Percentiles rank a stretch among this genome's conserved stretches.
Conservation (phyloP, 2,888 invertebrate species). For the Agrotis ipsilon region DNA sequence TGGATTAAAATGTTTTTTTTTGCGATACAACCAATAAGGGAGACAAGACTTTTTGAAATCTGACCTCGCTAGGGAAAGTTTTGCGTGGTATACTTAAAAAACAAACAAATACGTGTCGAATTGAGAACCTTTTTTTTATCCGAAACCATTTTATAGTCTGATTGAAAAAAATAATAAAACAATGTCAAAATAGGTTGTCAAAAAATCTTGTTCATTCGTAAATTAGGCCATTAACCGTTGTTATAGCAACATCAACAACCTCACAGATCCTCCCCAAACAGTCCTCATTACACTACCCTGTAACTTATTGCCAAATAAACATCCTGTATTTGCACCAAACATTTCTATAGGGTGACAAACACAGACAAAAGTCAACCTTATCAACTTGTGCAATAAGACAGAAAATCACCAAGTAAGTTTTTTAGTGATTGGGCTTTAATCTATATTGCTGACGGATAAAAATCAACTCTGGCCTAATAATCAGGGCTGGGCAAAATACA, state of each 20-base stretch:
- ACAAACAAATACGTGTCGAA: too few species aligned
- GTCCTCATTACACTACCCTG: constrained; percentile 60
- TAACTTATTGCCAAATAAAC: constrained; percentile 63
- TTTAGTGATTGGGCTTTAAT: constrained; percentile 32
- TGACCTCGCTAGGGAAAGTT: too few species aligned
- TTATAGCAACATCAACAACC: constrained; percentile 40
- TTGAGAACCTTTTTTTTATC: too few species aligned
- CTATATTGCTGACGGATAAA: constrained; percentile 21
- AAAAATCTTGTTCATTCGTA: neutral
- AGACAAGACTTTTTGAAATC: too few species aligned
- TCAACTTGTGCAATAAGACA: rapidly evolving
- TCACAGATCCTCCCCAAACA: constrained; percentile 54
- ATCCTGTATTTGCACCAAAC: constrained; percentile 55
- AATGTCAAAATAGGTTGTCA: neutral
- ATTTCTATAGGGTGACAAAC: constrained; percentile 43
- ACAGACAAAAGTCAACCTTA: constrained; percentile 26
- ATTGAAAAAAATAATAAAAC: neutral
- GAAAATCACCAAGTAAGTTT: neutral
- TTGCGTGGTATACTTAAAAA: too few species aligned
- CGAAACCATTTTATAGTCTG: too few species aligned
- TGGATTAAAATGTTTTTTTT: too few species aligned
- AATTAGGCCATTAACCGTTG: constrained; percentile 27
- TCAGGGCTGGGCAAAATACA: too few species aligned
- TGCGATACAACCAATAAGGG: too few species aligned
- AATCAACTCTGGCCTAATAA: constrained; percentile 19